phyloP scores from a whole-genome alignment of 2,888 invertebrate species.

The Julus scanicus region DNA sequence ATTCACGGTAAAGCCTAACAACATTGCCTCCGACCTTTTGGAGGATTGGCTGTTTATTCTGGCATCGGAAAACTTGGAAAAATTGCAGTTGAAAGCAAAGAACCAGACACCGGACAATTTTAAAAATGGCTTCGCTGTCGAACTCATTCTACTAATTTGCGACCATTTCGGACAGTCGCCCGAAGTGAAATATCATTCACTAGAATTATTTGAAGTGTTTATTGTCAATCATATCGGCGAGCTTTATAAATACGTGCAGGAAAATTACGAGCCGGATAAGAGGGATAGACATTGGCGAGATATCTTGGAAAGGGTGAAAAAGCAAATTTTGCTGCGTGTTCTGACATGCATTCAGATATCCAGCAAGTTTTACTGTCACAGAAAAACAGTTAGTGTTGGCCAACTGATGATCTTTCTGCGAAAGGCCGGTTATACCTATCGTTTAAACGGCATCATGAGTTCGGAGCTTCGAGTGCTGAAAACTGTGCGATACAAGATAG shows the following conservation, averaged over 20 bases:
- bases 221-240: constrained; percentile 64
- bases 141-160: constrained; percentile 63
- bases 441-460: constrained; percentile 64
- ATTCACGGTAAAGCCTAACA: neutral
- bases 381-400: constrained; percentile 60
- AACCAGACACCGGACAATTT: constrained; percentile 61
- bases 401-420: constrained; percentile 59
- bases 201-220: constrained; percentile 65
- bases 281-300: constrained; percentile 60
- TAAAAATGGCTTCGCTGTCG: constrained; percentile 60
- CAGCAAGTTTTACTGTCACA: constrained; percentile 67
- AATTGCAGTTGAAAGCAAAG: neutral
- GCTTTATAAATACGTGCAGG: constrained; percentile 62
- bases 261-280: neutral
- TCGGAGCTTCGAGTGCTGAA: constrained; percentile 67
- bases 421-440: constrained; percentile 65
- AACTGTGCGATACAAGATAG: constrained; percentile 64
- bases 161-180: constrained; percentile 62
- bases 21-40: constrained; percentile 56
- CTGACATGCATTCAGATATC: constrained; percentile 67
- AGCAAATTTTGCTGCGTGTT: constrained; percentile 65
- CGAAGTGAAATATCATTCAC: constrained; percentile 64
- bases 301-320: constrained; percentile 62
- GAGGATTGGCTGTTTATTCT: constrained; percentile 62
- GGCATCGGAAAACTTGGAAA: constrained; percentile 59